Evolutionary conservation across 2,888 invertebrate species (phyloP).

Genomic region (Abrostola tripartita): DNA sequence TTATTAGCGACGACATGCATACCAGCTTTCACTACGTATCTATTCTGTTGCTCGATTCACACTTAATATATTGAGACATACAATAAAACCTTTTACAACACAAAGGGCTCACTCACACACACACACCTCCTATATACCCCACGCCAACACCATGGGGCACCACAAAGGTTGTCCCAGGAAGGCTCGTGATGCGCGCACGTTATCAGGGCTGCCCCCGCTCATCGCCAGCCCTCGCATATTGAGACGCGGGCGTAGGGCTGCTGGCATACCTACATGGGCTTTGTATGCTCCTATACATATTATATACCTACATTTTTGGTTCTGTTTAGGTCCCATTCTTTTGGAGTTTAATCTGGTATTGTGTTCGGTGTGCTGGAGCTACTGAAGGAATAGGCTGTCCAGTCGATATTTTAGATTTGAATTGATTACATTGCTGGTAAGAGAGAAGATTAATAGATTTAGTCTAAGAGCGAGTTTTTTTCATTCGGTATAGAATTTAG

Average conservation of each 20-base stretch:
- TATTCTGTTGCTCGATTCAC: no score
- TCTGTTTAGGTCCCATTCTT: not conserved
- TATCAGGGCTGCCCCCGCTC: constrained; percentile 62
- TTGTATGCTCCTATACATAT: constrained; percentile 13
- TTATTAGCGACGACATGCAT: no score
- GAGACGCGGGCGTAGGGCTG: constrained; percentile 61
- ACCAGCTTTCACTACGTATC: no score
- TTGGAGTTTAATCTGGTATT: no score
- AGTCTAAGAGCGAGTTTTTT: no score
- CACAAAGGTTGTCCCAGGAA: constrained; percentile 41
- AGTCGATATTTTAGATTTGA: no score
- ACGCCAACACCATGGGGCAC: constrained; percentile 18
- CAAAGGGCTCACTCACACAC: constrained; percentile 2
- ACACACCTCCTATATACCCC: constrained; percentile 6
- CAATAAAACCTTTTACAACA: constrained; percentile 1
- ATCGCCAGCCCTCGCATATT: constrained; percentile 76
- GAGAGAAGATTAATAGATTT: no score
- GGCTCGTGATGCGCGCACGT: constrained; percentile 53
- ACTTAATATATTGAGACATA: no score
- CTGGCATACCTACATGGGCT: constrained; percentile 25
- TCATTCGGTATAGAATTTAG: no score
- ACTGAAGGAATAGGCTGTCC: no score
- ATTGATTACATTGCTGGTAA: no score
- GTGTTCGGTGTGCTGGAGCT: no score
- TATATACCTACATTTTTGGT: constrained; percentile 14